Percentiles rank a stretch among this genome's conserved stretches.
Evolutionary conservation across 2,888 invertebrate genomes (phyloP).

Genomic region (Adelognathus sp.): DNA sequence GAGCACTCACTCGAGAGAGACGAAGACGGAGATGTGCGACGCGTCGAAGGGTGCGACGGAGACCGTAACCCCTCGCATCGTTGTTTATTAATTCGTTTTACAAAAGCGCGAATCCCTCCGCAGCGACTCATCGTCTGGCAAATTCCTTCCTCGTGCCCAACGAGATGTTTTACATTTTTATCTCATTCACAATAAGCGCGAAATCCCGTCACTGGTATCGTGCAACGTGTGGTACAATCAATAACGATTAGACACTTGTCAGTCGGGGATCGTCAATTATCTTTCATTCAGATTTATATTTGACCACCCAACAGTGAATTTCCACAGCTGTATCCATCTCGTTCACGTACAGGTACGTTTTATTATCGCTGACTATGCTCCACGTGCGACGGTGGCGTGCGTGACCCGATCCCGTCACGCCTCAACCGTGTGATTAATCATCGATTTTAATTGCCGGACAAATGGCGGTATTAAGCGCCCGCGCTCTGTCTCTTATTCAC

Average conservation of each 20-base stretch:
- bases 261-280: constrained; percentile 20
- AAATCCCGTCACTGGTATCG: not conserved
- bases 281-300: not conserved
- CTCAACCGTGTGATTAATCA: constrained; percentile 71
- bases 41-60: constrained; percentile 39
- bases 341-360: not conserved
- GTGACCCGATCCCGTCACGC: constrained; percentile 61
- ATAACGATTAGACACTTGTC: constrained; percentile 28
- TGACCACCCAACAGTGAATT: constrained; percentile 8
- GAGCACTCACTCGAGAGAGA: constrained; percentile 20
- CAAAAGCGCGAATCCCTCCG: not conserved
- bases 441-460: constrained; percentile 75
- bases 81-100: constrained; percentile 47
- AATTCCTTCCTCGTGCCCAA: not conserved
- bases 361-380: not conserved
- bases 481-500: not conserved
- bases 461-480: constrained; percentile 70
- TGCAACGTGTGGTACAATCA: not conserved
- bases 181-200: not conserved
- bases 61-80: constrained; percentile 11
- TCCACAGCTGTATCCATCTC: not conserved
- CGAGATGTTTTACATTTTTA: not conserved
- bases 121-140: not conserved
- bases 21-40: constrained; percentile 18
- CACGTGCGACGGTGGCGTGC: constrained; percentile 23